Conservation (phyloP, 1,140 invertebrate genomes). For the Chironomus striatipennis region DNA sequence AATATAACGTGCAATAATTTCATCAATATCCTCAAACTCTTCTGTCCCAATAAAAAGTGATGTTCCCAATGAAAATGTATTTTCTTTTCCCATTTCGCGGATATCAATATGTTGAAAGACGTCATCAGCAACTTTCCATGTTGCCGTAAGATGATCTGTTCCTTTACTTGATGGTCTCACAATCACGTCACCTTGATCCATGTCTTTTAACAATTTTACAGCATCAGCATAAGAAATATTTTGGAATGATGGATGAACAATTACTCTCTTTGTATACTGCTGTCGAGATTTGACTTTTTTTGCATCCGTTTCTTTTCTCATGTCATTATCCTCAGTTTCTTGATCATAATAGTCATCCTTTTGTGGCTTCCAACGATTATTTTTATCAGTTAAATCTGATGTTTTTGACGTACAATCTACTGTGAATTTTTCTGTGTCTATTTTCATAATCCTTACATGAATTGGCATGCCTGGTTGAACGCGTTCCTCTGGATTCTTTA, state of each 20-base stretch:
- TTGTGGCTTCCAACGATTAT: constrained; percentile 80
- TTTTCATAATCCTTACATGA: constrained; percentile 89
- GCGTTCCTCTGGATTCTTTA: constrained; percentile 85
- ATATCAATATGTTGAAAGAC: constrained; percentile 96
- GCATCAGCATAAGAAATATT: constrained; percentile 92
- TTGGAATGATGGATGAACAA: constrained; percentile 95
- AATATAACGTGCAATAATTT: constrained; percentile 94
- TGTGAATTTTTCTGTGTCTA: constrained; percentile 89
- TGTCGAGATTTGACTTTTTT: constrained; percentile 70
- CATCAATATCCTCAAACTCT: constrained; percentile 97
- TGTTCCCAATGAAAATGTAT: constrained; percentile 88
- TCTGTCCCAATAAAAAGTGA: constrained; percentile 75
- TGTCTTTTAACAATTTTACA: constrained; percentile 78
- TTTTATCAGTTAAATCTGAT: constrained; percentile 86
- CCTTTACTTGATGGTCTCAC: constrained; percentile 95
- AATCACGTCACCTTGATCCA: constrained; percentile 95
- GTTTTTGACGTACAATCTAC: constrained; percentile 91
- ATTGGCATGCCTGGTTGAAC: constrained; percentile 81
- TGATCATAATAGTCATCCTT: constrained; percentile 90
- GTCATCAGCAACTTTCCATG: constrained; percentile 94
- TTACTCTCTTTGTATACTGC: constrained; percentile 89
- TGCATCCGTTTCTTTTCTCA: constrained; percentile 66
- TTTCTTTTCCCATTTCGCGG: constrained; percentile 91
- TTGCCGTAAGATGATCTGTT: constrained; percentile 90
- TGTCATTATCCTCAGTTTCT: constrained; percentile 74